Percentiles rank a stretch among this genome's conserved stretches.
Evolutionary conservation across 1,140 invertebrate genomes (phyloP).

Genomic region (Drosophila serrata): DNA sequence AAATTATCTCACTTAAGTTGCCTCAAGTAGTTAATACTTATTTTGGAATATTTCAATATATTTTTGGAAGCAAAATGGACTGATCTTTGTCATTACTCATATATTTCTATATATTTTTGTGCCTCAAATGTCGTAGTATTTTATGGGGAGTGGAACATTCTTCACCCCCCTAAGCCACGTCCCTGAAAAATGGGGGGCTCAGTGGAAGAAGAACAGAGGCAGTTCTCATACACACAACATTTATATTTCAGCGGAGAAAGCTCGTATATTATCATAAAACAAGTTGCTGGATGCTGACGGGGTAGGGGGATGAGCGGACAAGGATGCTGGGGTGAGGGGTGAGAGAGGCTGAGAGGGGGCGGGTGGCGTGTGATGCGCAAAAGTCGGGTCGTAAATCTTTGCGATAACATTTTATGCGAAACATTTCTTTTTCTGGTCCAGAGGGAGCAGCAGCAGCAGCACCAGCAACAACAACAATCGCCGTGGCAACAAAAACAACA

Average conservation of each 20-base stretch:
- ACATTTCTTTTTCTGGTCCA: slow-evolving; percentile 85
- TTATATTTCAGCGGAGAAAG: slow-evolving; percentile 85
- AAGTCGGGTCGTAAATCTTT: slow-evolving; percentile 86
- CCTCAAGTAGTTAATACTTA: background rate
- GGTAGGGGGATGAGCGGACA: slow-evolving; percentile 15
- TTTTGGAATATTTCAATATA: background rate
- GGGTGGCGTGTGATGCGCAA: slow-evolving; percentile 83
- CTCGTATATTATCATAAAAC: slow-evolving; percentile 86
- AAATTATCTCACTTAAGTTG: too few species aligned
- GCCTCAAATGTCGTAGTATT: background rate
- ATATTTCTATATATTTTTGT: background rate
- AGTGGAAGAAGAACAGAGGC: slow-evolving; percentile 23
- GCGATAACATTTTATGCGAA: slow-evolving; percentile 86
- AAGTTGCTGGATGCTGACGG: slow-evolving; percentile 74
- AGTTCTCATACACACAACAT: slow-evolving; percentile 78
- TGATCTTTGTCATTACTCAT: background rate
- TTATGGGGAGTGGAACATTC: background rate
- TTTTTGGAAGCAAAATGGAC: background rate
- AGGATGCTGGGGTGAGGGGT: slow-evolving; percentile 6
- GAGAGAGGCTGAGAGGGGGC: slow-evolving; percentile 10
- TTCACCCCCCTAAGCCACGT: background rate
- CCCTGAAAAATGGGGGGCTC: slow-evolving; percentile 6
- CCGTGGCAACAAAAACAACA: slow-evolving; percentile 51
- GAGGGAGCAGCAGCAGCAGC: slow-evolving; percentile 74
- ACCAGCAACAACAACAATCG: slow-evolving; percentile 34